These are phyloP conservation scores for Scaptomyza tumidula DNA, from an alignment of 2,888 invertebrate genomes.

Conservation along the genomic window DNA sequence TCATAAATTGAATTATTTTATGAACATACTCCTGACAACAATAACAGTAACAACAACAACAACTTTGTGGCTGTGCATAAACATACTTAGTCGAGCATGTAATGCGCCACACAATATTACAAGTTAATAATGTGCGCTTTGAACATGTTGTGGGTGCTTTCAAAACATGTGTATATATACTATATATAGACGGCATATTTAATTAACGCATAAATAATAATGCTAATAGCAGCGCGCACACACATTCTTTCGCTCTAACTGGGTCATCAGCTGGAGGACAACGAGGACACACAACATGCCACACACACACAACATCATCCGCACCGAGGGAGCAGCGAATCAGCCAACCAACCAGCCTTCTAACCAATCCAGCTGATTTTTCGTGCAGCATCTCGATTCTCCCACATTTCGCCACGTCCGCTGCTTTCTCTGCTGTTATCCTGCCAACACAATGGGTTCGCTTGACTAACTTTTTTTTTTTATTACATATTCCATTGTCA, in stretches of 20 bases:
- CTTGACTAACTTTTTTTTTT: constrained; percentile 35
- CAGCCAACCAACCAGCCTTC: not conserved
- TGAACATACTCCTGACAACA: constrained; percentile 25
- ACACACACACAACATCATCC: constrained; percentile 41
- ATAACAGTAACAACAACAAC: not conserved
- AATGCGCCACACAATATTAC: not conserved
- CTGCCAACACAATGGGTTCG: constrained; percentile 39
- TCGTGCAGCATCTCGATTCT: constrained; percentile 13
- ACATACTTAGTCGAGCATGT: constrained; percentile 4
- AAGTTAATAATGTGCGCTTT: constrained; percentile 39
- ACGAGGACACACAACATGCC: constrained; percentile 9
- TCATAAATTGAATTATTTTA: constrained; percentile 49
- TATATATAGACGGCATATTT: constrained; percentile 58
- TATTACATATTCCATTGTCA: constrained; percentile 69
- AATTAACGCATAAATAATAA: constrained; percentile 71
- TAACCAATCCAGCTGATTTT: constrained; percentile 33
- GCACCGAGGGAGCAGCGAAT: constrained; percentile 8
- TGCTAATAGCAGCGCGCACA: constrained; percentile 28
- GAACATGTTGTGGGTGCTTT: constrained; percentile 51
- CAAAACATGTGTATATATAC: constrained; percentile 49
- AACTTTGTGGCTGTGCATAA: not conserved
- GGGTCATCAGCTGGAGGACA: constrained; percentile 54
- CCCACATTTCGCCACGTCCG: constrained; percentile 9
- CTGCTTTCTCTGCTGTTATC: constrained; percentile 16
- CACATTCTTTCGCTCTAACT: constrained; percentile 37